Evolutionary conservation across 2,888 invertebrate species (phyloP), one percentile per base, ranked within the genome.

Genomic region (Syritta pipiens): DNA sequence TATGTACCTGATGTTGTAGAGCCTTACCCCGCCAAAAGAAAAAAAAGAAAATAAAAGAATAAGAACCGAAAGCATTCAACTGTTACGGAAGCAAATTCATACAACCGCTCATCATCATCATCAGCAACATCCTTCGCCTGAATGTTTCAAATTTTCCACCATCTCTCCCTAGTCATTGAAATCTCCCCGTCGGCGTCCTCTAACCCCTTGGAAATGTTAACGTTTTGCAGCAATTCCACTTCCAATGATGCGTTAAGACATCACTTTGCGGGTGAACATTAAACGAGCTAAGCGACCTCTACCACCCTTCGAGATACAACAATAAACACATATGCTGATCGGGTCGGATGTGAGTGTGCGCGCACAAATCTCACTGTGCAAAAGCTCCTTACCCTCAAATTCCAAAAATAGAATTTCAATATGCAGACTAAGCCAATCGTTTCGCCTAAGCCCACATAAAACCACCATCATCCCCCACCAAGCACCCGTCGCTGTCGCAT

Each of bases 351-450:
- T 24, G 10, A 28, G 26, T 14, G 22, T 37, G 12, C 22, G 22
- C 20, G 20, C 46, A 14, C n/a, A 35, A 28, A n/a, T 20, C 28
- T 26, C 46, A n/a, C 17, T 46, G 5, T 46, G 40, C 30, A 22
- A 67, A 67, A 51, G 60, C 51, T 68, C 60, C 44, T 48, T 53
- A 49, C 67, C 49, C 30, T 51, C 40, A 59, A 51, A 37, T 42
- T 74, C 79, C 53, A 51, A 68, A 74, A 74, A 79, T 79, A 79
- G 68, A 74, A 79, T 62, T 68, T 74, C 74, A 79, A 68, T 79
- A 72, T 65, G 40, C 57, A 53, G 57, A 59, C 44, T 49, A 65
- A 59, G 44, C 44, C 71, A 63, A 65, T 77, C 65, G 40, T 53
- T 44, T 9, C 37, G 28, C 17, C 22, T 26, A 60, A 60, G 51